phyloP scores from a whole-genome alignment of 2,888 invertebrate species.

The Listrodromus nycthemerus region DNA sequence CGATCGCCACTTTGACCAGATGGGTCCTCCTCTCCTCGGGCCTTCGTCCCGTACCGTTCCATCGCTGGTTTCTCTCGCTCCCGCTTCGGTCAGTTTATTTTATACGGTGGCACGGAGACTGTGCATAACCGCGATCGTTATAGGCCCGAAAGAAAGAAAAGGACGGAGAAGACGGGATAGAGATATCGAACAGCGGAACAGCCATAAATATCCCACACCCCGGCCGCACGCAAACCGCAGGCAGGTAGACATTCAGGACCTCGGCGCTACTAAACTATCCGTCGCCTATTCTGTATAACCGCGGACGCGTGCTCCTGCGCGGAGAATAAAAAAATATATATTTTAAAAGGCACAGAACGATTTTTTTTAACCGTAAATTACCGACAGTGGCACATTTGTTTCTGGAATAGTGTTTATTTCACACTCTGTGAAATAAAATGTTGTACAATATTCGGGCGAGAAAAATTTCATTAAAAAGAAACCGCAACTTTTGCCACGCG shows the following conservation, averaged over 20 bases:
- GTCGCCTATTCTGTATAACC: constrained; percentile 33
- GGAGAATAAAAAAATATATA: too few species aligned
- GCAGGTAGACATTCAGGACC: constrained; percentile 50
- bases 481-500: too few species aligned
- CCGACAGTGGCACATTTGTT: too few species aligned
- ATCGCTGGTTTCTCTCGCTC: constrained; percentile 46
- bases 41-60: constrained; percentile 44
- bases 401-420: too few species aligned
- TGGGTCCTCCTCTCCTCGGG: constrained; percentile 70
- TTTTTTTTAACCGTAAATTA: too few species aligned
- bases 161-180: constrained; percentile 17
- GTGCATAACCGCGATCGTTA: constrained; percentile 10
- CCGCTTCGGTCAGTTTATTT: constrained; percentile 58
- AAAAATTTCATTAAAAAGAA: too few species aligned
- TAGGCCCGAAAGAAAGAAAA: constrained; percentile 24
- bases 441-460: too few species aligned
- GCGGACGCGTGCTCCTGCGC: constrained; percentile 35
- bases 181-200: constrained; percentile 48
- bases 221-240: background rate
- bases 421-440: too few species aligned
- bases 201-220: constrained; percentile 51
- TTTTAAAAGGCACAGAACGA: too few species aligned
- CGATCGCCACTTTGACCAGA: constrained; percentile 82
- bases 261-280: constrained; percentile 35
- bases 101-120: constrained; percentile 50